These are phyloP conservation scores for Apteryx mantelli DNA, from an alignment of 2,113 vertebrate species.

Conservation along the genomic window DNA sequence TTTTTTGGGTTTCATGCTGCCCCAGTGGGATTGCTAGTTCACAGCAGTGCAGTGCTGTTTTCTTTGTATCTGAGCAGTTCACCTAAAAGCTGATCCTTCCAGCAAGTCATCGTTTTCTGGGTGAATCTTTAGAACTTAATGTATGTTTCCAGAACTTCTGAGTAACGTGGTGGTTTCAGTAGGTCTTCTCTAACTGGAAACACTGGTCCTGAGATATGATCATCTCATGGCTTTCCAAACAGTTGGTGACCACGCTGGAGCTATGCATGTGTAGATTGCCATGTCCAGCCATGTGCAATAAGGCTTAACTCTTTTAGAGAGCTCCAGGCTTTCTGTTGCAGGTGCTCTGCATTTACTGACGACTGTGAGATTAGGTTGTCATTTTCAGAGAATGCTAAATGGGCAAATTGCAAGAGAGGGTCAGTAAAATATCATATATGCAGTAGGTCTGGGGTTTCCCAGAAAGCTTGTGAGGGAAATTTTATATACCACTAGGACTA, in stretches of 20 bases:
- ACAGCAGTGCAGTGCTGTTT: neutral
- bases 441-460: neutral
- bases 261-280: neutral
- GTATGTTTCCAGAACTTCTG: neutral
- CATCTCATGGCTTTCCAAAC: neutral
- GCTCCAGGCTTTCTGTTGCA: neutral
- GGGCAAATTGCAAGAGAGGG: neutral
- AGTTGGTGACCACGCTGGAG: neutral
- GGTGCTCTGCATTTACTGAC: neutral
- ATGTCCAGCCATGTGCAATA: neutral
- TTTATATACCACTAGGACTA: neutral
- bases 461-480: neutral
- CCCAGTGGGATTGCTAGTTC: neutral
- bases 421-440: neutral
- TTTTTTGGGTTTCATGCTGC: fast-evolving
- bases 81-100: neutral
- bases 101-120: neutral
- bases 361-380: neutral
- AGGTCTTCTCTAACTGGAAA: neutral
- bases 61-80: neutral
- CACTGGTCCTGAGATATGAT: neutral
- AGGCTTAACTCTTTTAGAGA: neutral
- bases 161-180: neutral
- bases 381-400: neutral
- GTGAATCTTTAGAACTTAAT: neutral